Evolutionary conservation across 2,888 invertebrate species (phyloP), one percentile per base, ranked within the genome.

Genomic region (Lasius platythorax): DNA sequence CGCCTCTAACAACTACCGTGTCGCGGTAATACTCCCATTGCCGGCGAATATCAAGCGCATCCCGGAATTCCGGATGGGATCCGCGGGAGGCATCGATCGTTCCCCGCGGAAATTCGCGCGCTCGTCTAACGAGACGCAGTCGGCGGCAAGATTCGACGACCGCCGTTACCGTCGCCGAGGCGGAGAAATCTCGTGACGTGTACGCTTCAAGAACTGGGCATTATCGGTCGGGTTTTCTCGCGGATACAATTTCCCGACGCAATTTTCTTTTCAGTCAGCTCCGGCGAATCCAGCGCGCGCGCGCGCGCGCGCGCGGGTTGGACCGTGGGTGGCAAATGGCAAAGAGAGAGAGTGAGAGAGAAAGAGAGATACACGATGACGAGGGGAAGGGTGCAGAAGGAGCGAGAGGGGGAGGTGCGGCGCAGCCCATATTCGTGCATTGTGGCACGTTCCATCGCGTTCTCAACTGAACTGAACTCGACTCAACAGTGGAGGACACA

Each of bases 361-460:
- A 56, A 83, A 76, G 86, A 61, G 83, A 75, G 86, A 6, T 50
- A 75, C 50, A 46, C 67, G 79, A 11, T 8, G 56, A 67, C 83
- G 75, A 81, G 70, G 68, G 82, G 74, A 33, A 56, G 82, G 79
- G 79, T 78, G 73, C 81, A 84, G 89, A 87, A 83, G 89, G 89
- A 87, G 87, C 84, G 70, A 74, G 91, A 87, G 91, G 91, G 90
- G 90, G 91, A 89, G 92, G 93, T 93, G 93, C 93, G 91, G 93
- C 91, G 91, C 92, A 94, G 92, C 93, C 93, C 94, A 94, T 94
- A 94, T 94, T 94, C 94, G 93, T 92, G 94, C 94, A 94, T 94
- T 94, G 94, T 94, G 94, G 94, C 94, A 95, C 95, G 95, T 95
- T 94, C 94, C 95, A 94, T 95, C 95, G 94, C 94, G 94, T 94